phyloP scores from a whole-genome alignment of 2,797 vertebrate genomes.

The Chromis chromis region DNA sequence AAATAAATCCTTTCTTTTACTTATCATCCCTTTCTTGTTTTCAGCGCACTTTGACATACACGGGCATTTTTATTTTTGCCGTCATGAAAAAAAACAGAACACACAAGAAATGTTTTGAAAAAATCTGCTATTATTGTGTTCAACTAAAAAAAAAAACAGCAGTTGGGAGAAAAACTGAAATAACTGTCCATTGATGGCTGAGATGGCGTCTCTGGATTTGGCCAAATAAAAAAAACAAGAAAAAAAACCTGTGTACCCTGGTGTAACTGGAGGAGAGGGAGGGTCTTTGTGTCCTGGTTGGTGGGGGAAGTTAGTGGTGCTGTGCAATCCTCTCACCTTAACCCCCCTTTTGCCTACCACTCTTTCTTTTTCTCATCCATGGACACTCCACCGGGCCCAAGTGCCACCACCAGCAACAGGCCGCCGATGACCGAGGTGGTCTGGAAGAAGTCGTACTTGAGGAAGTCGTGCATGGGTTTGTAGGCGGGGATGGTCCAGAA shows the following conservation, averaged over 20 bases:
- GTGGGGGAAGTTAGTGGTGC: conserved; percentile 66
- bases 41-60: conserved; percentile 57
- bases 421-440: conserved; percentile 98
- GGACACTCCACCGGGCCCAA: conserved; percentile 96
- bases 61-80: conserved; percentile 24
- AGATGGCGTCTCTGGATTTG: conserved; percentile 57
- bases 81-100: conserved; percentile 21
- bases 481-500: conserved; percentile 97
- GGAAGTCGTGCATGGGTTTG: conserved; percentile 99
- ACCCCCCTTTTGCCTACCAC: conserved; percentile 85
- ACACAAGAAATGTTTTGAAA: conserved; percentile 43
- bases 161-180: conserved; percentile 37
- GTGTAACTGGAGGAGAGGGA: conserved; percentile 48
- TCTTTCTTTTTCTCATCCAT: conserved; percentile 99
- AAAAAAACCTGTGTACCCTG: conserved; percentile 56
- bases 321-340: conserved; percentile 51
- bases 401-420: conserved; percentile 94
- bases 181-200: conserved; percentile 39
- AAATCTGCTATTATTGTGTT: conserved; percentile 38
- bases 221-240: conserved; percentile 51
- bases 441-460: conserved; percentile 99
- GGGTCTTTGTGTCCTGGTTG: conserved; percentile 76
- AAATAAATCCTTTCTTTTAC: conserved; percentile 28
- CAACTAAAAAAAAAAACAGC: conserved; percentile 55
- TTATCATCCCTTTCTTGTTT: conserved; percentile 30